A percentile compares a stretch with the other conserved stretches of the same genome.
Evolutionary conservation across 2,888 invertebrate genomes (phyloP).

Genomic region (Tetragonula carbonaria): DNA sequence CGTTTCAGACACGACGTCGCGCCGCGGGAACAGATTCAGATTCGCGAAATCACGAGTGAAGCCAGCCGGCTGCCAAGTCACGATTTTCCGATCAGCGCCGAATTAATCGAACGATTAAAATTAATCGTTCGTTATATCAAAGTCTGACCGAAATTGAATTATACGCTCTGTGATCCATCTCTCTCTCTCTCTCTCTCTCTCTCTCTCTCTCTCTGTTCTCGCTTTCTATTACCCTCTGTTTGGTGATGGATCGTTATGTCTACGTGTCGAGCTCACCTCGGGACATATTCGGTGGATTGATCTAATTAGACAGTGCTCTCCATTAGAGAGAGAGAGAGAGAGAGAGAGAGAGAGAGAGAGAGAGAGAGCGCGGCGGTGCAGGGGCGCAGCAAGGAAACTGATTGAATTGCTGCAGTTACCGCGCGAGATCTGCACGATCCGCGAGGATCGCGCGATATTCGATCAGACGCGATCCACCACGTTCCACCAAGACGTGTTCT

Average conservation of each 20-base stretch:
- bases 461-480: slow-evolving; percentile 27
- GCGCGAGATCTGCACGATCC: slow-evolving; percentile 8
- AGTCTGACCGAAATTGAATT: slow-evolving; percentile 50
- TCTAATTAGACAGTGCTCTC: slow-evolving; percentile 62
- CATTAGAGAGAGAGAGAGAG: slow-evolving; percentile 6
- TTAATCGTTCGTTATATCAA: slow-evolving; percentile 29
- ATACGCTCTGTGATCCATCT: slow-evolving; percentile 51
- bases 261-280: slow-evolving; percentile 46
- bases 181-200: background rate
- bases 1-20: background rate
- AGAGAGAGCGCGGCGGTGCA: slow-evolving; percentile 17
- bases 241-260: slow-evolving; percentile 48
- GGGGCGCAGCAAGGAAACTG: slow-evolving; percentile 25
- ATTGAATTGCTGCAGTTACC: slow-evolving; percentile 52
- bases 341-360: too few species aligned
- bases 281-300: slow-evolving; percentile 60
- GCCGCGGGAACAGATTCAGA: background rate
- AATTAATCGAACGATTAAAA: slow-evolving; percentile 18
- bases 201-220: slow-evolving; percentile 10
- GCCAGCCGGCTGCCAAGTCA: slow-evolving; percentile 2
- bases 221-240: background rate
- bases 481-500: slow-evolving; percentile 39
- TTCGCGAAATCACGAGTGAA: background rate
- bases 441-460: slow-evolving; percentile 19
- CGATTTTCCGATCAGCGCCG: background rate